Evolutionary conservation across 1,140 invertebrate species (phyloP), one percentile per base, ranked within the genome.

Genomic region (Kradibia gibbosae): DNA sequence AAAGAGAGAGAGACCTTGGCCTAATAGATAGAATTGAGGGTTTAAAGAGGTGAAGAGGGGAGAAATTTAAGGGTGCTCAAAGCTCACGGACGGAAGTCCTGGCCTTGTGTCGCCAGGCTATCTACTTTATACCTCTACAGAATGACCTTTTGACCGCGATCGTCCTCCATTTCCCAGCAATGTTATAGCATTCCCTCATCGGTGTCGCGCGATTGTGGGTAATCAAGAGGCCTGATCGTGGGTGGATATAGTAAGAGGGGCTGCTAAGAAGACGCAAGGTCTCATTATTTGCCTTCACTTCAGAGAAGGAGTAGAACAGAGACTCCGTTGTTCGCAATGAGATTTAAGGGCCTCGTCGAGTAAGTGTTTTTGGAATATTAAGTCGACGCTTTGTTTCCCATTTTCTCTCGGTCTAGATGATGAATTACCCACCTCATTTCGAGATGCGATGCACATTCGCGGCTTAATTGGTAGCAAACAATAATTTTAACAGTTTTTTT

Each of bases 61-160:
- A 50, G n/a, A 72, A 79, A 53, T 84, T 87, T 87, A 88, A 88
- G 83, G 77, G 88, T 85, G 87, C 82, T 86, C 85, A 82, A 86
- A 83, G 86, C 74, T 82, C 62, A 31, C n/a, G 50, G 50, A 57
- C 50, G 83, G 78, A 85, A 80, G 70, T 70, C 71, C 53, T 57
- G 39, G 48, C n/a, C 17, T 48, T 25, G 25, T 48, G 42, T 71
- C 70, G 25, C n/a, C 13, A 20, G 20, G 8, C 31, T 36, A 36
- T 1, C 31, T 34, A 65, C 60, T 34, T 65, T n/a, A 4, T 4
- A 10, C 28, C 25, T 1, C 34, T 20, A 34, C 36, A 5, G 53
- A 57, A 22, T 20, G 15, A 39, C 39, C 31, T 48, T 45, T 15
- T 22, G 45, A 1, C 17, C 42, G 60, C 31, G 62, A 78, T 78